A percentile compares a stretch with the other conserved stretches of the same genome.
Conservation (phyloP, 2,113 vertebrate genomes). For the Myiopsitta monachus region DNA sequence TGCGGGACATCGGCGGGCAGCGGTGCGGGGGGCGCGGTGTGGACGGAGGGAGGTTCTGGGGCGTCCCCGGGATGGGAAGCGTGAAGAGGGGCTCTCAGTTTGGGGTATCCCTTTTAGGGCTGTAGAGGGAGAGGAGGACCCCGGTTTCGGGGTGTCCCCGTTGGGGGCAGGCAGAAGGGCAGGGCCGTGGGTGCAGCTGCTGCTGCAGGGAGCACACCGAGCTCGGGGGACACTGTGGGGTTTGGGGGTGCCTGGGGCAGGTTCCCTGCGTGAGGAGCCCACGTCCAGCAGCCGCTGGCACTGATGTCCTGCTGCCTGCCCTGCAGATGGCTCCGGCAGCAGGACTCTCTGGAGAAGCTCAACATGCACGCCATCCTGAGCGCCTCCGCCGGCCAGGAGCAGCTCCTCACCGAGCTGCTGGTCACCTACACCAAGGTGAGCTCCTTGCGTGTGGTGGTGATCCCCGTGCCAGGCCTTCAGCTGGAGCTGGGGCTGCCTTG, state of each 20-base stretch:
- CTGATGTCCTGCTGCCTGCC: background rate
- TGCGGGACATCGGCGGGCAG: conserved; percentile 77
- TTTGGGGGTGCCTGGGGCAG: background rate
- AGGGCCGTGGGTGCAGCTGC: background rate
- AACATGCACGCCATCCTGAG: conserved; percentile 93
- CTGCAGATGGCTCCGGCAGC: conserved; percentile 89
- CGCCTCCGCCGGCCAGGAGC: conserved; percentile 78
- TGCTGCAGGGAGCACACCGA: fast-evolving
- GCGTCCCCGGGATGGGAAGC: fast-evolving
- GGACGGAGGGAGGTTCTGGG: background rate
- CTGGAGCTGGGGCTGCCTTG: background rate
- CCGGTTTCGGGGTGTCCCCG: no score
- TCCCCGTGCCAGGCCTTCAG: background rate
- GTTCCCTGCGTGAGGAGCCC: background rate
- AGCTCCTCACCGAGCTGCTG: conserved; percentile 88
- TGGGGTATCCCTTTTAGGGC: fast-evolving
- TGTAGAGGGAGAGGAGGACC: background rate
- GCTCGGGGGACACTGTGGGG: fast-evolving
- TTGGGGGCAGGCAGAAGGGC: background rate
- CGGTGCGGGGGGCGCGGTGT: background rate
- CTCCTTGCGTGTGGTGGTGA: background rate
- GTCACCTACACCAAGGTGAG: conserved; percentile 86
- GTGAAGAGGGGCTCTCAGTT: background rate
- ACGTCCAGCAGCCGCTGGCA: background rate
- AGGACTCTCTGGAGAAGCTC: conserved; percentile 89